phyloP scores from a whole-genome alignment of 2,888 invertebrate genomes.

The Drosophila merina region DNA sequence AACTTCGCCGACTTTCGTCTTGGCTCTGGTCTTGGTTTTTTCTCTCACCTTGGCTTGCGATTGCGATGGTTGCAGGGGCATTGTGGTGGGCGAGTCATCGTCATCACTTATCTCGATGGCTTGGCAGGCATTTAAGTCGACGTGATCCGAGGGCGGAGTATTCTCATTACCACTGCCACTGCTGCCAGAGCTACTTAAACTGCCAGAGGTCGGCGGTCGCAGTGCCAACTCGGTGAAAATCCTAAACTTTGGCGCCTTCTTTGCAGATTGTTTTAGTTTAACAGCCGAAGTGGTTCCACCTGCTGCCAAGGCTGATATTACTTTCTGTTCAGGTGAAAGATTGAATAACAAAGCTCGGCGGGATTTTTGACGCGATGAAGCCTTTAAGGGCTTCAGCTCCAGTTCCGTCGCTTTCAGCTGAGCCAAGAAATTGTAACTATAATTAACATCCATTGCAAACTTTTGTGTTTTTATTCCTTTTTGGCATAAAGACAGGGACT shows the following conservation, averaged over 20 bases:
- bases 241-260: conserved; percentile 31
- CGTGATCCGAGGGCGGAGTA: conserved; percentile 21
- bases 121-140: conserved; percentile 60
- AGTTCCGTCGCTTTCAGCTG: conserved; percentile 58
- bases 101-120: conserved; percentile 48
- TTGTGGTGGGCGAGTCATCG: conserved; percentile 1
- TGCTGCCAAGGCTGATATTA: neutral
- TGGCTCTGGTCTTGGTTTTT: conserved; percentile 2
- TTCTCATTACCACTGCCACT: conserved; percentile 24
- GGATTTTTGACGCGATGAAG: neutral
- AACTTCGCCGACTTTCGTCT: neutral
- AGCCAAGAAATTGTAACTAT: conserved; percentile 66
- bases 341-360: conserved; percentile 69
- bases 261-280: conserved; percentile 6
- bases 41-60: conserved; percentile 4
- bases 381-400: conserved; percentile 46
- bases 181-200: conserved; percentile 10
- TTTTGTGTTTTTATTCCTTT: conserved; percentile 37
- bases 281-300: neutral
- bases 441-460: conserved; percentile 60
- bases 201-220: neutral
- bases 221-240: conserved; percentile 57
- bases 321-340: conserved; percentile 53
- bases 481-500: conserved; percentile 59
- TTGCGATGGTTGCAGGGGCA: neutral